phyloP scores from a whole-genome alignment of 2,888 invertebrate genomes.

The Meta bourneti region DNA sequence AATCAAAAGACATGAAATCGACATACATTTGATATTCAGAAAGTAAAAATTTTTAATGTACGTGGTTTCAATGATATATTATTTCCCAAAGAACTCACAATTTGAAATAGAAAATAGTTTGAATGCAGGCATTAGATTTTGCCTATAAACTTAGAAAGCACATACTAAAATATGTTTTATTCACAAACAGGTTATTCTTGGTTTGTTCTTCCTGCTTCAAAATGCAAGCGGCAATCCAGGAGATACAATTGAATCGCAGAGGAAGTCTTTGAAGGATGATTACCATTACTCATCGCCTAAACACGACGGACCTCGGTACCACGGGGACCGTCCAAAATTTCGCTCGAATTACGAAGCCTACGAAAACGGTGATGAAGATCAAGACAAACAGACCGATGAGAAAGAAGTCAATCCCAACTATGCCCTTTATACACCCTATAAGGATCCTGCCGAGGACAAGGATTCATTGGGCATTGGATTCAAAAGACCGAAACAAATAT shows the following conservation, averaged over 20 bases:
- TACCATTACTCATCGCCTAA: background rate
- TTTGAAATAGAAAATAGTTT: too few species aligned
- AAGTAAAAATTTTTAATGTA: too few species aligned
- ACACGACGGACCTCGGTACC: background rate
- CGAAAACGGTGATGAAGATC: background rate
- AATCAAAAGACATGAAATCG: too few species aligned
- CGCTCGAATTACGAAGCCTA: background rate
- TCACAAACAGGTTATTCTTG: background rate
- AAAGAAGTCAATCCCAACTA: constrained; percentile 1
- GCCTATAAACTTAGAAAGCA: too few species aligned
- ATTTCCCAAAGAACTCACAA: too few species aligned
- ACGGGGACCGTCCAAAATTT: background rate
- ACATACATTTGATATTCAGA: too few species aligned
- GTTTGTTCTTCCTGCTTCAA: background rate
- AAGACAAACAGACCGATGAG: background rate
- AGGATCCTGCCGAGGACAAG: background rate
- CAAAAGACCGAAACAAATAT: background rate
- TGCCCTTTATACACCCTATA: constrained; percentile 24
- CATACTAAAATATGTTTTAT: too few species aligned
- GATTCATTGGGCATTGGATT: background rate
- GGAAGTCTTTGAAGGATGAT: background rate
- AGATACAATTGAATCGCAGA: background rate
- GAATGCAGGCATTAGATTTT: too few species aligned
- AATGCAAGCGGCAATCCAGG: background rate
- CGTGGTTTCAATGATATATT: too few species aligned